Base-by-base conservation (phyloP, 2,888 invertebrate species). In the Empis stercorea region DNA sequence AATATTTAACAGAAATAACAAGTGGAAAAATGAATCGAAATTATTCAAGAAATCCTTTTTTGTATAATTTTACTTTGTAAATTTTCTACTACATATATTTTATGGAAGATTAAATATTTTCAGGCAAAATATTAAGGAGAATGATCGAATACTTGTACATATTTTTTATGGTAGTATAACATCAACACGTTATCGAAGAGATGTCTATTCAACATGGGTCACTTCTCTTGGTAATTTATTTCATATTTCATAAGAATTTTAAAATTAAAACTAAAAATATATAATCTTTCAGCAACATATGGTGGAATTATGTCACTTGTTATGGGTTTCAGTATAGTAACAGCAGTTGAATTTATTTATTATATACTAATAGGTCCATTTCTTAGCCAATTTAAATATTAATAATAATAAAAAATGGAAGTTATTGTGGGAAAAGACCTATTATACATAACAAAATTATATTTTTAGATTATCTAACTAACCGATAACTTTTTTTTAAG, bases 281-380 rank as follows among this genome's bases (percentile, higher is more conserved):
- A n/a, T n/a, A n/a, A n/a, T n/a, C n/a, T 74, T 74, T 56, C 69
- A 82, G 84, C 81, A 55, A 77, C 80, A 2, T 81, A 81, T 56
- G 84, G 84, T 0, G 83, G 84, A 14, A 70, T 84, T 0, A 64
- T 83, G 2, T 80, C 81, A 32, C 65, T 84, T 7, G 79, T 82
- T 64, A 73, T 80, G 30, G 84, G 84, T 3, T 83, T 83, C 58
- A 83, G 81, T 43, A 71, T 83, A 20, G 76, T 83, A 53, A 77
- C 81, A 1, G 77, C 75, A 3, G 75, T 81, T 52, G 84, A 84
- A 61, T 61, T 81, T 44, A 51, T 81, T 9, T 73, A 83, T 48
- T 82, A 79, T 56, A 73, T 81, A 47, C 70, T 73, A 1, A 68
- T 79, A 50, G 70, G 76, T 41, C 64, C 78, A 1, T 55, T 67